Percentiles rank a stretch among this genome's conserved stretches.
These are phyloP conservation scores for Diabrotica virgifera DNA, from an alignment of 1,140 invertebrate species.

Conservation along the genomic window DNA sequence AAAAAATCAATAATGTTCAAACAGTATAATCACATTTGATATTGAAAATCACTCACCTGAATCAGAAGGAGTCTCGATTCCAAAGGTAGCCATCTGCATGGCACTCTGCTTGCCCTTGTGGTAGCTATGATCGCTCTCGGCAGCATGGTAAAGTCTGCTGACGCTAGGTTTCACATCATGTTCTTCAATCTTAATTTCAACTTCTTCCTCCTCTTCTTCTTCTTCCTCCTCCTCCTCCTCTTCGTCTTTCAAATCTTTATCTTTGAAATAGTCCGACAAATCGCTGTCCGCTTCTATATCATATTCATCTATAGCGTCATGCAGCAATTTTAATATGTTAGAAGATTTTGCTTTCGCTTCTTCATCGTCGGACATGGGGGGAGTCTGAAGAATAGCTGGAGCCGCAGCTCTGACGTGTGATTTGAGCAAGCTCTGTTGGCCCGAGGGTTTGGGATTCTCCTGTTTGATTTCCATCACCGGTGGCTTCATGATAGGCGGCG, in stretches of 20 bases:
- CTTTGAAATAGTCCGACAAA: conserved; percentile 34
- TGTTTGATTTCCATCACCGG: conserved; percentile 25
- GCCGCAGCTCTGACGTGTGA: conserved; percentile 21
- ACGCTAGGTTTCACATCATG: conserved; percentile 35
- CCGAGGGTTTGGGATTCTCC: conserved; percentile 8
- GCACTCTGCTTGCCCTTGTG: conserved; percentile 56
- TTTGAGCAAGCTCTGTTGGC: conserved; percentile 34
- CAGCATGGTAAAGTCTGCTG: conserved; percentile 30
- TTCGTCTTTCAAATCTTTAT: conserved; percentile 39
- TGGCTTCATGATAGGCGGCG: conserved; percentile 16
- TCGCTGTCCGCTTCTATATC: conserved; percentile 35
- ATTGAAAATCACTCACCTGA: conserved; percentile 65
- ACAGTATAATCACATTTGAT: no score
- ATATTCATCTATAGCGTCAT: conserved; percentile 36
- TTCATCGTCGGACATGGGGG: conserved; percentile 49
- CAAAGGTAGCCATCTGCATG: conserved; percentile 55
- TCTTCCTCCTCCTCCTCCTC: conserved; percentile 35
- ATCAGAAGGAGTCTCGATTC: conserved; percentile 80
- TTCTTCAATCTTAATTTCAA: conserved; percentile 29
- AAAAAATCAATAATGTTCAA: no score
- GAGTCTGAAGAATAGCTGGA: conserved; percentile 41
- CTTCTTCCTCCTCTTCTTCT: conserved; percentile 41
- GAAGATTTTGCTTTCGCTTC: conserved; percentile 32
- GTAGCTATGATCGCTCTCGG: conserved; percentile 66
- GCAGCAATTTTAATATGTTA: conserved; percentile 31